phyloP scores from a whole-genome alignment of 2,797 vertebrate species.

The Lacerta agilis region DNA sequence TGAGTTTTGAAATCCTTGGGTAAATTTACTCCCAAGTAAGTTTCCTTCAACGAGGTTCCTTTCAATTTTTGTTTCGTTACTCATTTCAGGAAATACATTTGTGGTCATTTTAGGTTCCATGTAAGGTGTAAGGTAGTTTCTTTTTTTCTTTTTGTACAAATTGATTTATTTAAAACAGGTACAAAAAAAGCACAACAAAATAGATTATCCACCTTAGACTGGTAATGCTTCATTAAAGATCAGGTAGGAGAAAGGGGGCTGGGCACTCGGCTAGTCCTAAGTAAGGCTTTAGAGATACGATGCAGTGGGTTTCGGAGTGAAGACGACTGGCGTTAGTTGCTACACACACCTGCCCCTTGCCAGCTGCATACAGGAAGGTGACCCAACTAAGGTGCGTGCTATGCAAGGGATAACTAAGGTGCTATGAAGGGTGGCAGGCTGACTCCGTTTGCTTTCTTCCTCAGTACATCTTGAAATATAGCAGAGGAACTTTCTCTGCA shows the following conservation, averaged over 20 bases:
- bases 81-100: too few species aligned
- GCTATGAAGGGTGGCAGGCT: background rate
- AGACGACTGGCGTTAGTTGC: background rate
- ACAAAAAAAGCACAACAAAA: constrained; percentile 99
- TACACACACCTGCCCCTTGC: background rate
- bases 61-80: too few species aligned
- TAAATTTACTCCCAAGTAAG: too few species aligned
- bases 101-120: too few species aligned
- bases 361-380: constrained; percentile 43
- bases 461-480: constrained; percentile 29
- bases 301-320: constrained; percentile 70
- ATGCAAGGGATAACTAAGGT: constrained; percentile 2
- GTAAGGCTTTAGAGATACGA: constrained; percentile 82
- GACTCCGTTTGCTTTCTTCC: constrained; percentile 17
- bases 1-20: too few species aligned
- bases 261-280: constrained; percentile 84
- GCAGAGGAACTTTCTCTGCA: constrained; percentile 48
- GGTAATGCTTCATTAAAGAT: constrained; percentile 86
- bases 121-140: too few species aligned
- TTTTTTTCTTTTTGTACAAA: constrained; percentile 89
- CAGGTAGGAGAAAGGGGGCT: constrained; percentile 77
- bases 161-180: constrained; percentile 99
- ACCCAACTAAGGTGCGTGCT: constrained; percentile 28
- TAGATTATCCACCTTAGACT: constrained; percentile 91
- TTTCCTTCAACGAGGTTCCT: too few species aligned